phyloP scores from a whole-genome alignment of 2,113 vertebrate genomes.

The Struthidea cinerea region DNA sequence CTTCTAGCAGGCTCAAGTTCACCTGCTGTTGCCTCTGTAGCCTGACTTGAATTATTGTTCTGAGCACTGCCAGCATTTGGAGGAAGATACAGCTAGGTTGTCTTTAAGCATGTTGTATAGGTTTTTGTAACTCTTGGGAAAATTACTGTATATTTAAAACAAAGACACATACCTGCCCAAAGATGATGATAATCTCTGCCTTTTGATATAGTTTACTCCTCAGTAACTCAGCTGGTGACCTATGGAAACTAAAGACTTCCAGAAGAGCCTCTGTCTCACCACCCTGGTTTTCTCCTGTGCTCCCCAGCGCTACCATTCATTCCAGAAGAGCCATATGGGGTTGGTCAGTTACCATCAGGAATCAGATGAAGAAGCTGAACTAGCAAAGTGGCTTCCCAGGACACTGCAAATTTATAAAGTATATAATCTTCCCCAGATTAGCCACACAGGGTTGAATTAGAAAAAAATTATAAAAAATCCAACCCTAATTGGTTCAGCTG shows the following conservation, averaged over 20 bases:
- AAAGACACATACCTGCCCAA: not conserved
- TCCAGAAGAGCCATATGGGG: not conserved
- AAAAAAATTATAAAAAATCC: not conserved
- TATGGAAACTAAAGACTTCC: not conserved
- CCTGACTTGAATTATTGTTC: not conserved
- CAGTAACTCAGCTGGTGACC: not conserved
- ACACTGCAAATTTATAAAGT: not conserved
- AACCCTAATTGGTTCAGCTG: not conserved
- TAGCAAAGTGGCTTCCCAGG: not conserved
- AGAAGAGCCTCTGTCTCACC: not conserved
- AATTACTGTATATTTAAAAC: not conserved
- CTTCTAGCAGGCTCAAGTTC: not conserved
- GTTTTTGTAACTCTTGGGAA: not conserved
- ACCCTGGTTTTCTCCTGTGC: not conserved
- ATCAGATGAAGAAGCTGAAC: not conserved
- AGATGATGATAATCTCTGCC: not conserved
- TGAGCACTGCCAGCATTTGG: not conserved
- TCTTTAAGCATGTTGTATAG: not conserved
- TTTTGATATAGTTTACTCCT: not conserved
- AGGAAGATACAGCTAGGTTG: not conserved
- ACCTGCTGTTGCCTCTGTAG: not conserved
- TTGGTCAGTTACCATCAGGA: not conserved
- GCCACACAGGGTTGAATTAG: not conserved
- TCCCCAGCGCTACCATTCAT: not conserved
- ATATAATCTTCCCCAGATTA: not conserved